These are phyloP conservation scores for Priocnemis perturbator DNA, from an alignment of 2,888 invertebrate genomes.

Conservation along the genomic window DNA sequence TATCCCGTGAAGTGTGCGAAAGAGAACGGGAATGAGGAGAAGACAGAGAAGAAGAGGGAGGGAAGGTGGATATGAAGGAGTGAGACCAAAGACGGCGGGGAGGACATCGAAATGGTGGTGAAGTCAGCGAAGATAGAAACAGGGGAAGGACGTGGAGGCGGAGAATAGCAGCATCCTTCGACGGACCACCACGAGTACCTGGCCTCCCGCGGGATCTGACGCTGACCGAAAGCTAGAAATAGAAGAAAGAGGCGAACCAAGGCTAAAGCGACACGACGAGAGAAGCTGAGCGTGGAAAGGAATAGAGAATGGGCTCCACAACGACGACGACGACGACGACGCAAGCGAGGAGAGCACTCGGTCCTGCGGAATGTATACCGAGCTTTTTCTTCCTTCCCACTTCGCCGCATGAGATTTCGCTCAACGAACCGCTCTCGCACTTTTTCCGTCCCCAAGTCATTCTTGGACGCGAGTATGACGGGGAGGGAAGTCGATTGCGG, in stretches of 20 bases:
- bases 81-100: not conserved
- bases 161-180: not conserved
- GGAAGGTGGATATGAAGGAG: not conserved
- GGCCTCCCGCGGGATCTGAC: slow-evolving; percentile 55
- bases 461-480: too few species aligned
- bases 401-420: too few species aligned
- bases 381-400: too few species aligned
- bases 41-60: slow-evolving; percentile 1
- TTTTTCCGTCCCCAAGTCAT: too few species aligned
- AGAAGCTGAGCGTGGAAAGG: not conserved
- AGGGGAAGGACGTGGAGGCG: not conserved
- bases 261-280: slow-evolving; percentile 36
- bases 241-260: slow-evolving; percentile 23
- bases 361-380: too few species aligned
- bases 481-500: too few species aligned
- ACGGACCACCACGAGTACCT: slow-evolving; percentile 34
- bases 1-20: slow-evolving; percentile 53
- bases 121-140: not conserved
- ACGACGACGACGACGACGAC: not conserved
- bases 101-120: slow-evolving; percentile 12
- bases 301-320: not conserved
- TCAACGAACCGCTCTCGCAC: too few species aligned
- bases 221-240: slow-evolving; percentile 52
- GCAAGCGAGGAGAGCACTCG: too few species aligned
- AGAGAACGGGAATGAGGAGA: not conserved